A percentile compares a stretch with the other conserved stretches of the same genome.
phyloP scores from a whole-genome alignment of 2,888 invertebrate genomes.

The Euclidia mi region DNA sequence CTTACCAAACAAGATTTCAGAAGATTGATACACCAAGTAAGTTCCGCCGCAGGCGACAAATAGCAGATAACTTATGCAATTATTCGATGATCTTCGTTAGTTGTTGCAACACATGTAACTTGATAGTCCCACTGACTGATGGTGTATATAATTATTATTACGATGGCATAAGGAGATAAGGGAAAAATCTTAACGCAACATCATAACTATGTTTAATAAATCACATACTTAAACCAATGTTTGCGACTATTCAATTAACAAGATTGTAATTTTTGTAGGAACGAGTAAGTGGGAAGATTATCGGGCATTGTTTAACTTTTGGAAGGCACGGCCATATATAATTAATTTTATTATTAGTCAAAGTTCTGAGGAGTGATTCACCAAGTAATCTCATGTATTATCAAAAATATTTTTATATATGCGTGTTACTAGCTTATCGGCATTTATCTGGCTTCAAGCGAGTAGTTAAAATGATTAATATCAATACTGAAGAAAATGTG shows the following conservation, averaged over 20 bases:
- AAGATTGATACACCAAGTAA: too few relatives aligned
- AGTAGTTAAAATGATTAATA: too few relatives aligned
- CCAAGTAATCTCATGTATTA: too few relatives aligned
- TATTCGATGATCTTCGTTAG: background rate
- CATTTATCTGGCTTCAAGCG: too few relatives aligned
- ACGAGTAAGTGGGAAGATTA: too few relatives aligned
- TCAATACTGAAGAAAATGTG: too few relatives aligned
- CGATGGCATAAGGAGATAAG: constrained; percentile 13
- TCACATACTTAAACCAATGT: constrained; percentile 42
- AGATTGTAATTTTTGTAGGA: background rate
- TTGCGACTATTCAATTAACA: constrained; percentile 45
- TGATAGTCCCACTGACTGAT: constrained; percentile 11
- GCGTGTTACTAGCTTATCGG: too few relatives aligned
- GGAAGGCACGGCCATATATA: too few relatives aligned
- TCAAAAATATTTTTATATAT: too few relatives aligned
- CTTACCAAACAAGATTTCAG: background rate
- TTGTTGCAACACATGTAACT: background rate
- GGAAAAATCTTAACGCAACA: constrained; percentile 1
- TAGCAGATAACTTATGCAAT: background rate
- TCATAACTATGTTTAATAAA: constrained; percentile 15
- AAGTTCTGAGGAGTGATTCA: too few relatives aligned
- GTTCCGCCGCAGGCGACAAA: background rate
- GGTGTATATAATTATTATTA: constrained; percentile 9
- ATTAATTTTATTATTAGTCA: too few relatives aligned
- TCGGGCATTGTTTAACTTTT: too few relatives aligned